Evolutionary conservation across 2,888 invertebrate species (phyloP).

Genomic region (Drosophila mayaguana): DNA sequence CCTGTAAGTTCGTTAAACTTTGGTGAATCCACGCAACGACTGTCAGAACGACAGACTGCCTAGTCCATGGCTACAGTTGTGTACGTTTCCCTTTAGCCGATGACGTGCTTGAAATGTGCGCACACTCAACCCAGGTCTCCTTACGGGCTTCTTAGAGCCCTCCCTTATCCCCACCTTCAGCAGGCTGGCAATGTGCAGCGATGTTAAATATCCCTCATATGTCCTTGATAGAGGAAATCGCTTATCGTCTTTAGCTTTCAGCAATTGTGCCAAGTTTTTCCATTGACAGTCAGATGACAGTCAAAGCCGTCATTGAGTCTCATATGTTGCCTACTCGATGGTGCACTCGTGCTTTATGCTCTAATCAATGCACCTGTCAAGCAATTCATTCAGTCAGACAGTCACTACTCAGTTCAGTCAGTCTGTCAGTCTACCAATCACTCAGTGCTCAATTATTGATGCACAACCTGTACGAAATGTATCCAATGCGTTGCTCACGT

Average conservation of each 20-base stretch:
- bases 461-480: conserved; percentile 51
- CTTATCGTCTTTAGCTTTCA: conserved; percentile 43
- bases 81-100: conserved; percentile 53
- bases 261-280: conserved; percentile 33
- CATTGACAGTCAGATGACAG: conserved; percentile 15
- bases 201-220: conserved; percentile 59
- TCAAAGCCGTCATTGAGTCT: conserved; percentile 39
- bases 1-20: conserved; percentile 78
- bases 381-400: conserved; percentile 15
- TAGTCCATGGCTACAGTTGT: conserved; percentile 19
- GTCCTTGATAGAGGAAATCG: conserved; percentile 57
- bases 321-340: conserved; percentile 24
- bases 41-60: conserved; percentile 26
- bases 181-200: conserved; percentile 41
- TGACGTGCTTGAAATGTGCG: conserved; percentile 65
- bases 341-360: conserved; percentile 16
- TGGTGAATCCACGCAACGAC: conserved; percentile 48
- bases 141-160: neutral
- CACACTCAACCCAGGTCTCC: conserved; percentile 52
- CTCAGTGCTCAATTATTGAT: conserved; percentile 38
- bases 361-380: conserved; percentile 35
- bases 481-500: conserved; percentile 35
- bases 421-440: neutral
- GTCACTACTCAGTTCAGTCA: neutral
- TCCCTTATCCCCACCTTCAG: neutral